Base-by-base conservation (phyloP, 1,140 invertebrate species). In the Pseudachorutes palmiensis region DNA sequence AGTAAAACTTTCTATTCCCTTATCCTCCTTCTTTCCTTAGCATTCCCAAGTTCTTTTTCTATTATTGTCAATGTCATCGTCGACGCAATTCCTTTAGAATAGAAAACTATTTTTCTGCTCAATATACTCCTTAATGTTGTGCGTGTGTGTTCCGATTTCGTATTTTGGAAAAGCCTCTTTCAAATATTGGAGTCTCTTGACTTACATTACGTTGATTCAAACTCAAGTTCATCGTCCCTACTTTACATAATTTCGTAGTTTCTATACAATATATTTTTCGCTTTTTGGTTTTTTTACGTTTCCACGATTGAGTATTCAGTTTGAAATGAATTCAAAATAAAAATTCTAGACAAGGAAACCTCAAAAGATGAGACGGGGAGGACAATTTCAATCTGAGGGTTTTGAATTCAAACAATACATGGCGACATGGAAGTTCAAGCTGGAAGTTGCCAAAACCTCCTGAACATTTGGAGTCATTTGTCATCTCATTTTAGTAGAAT, bases 31-130 rank as follows among this genome's bases (percentile, higher is more conserved):
- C 12, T 55, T 55, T 12, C 19, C 5, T 41, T 41, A 9, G 5
- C 19, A 9, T 41, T 19, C 36, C 5, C 5, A 41, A 41, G 5
- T 55, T 24, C 12, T 55, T 55, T 55, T 26, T 14, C 51, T 55
- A 55, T 55, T 55, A 55, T 26, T 55, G 51, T 55, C 51, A 55
- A 55, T 26, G 24, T 55, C 51, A 55, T 55, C 51, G 51, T 55
- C 24, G 12, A 55, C 36, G 36, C 36, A 45, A 9, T 26, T 55
- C 24, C 51, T 55, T 24, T 24, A 24, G 24, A 55, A 26, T 55
- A 24, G 51, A 55, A 55, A 55, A 55, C 14, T 55, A 55, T 55
- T 55, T 55, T 55, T 55, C 51, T 22, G 5, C 24, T 55, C 51
- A 55, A 55, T 24, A 16, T 55, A 55, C 24, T 55, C 51, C 51